Evolutionary conservation across 2,797 vertebrate species (phyloP).

Genomic region (Molossus molossus): DNA sequence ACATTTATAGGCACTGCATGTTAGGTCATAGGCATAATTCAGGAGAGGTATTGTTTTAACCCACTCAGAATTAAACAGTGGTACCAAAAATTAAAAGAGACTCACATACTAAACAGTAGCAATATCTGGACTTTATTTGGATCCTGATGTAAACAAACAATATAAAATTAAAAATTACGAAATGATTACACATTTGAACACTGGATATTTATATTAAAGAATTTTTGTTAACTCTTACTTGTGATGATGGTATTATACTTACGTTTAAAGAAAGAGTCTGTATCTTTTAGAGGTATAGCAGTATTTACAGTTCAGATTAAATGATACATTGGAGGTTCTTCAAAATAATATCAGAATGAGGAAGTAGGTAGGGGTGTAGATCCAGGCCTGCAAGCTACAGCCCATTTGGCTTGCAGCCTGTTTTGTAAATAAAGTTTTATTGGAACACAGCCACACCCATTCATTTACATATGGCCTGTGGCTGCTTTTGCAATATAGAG

Average conservation of each 20-base stretch:
- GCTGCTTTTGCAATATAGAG: conserved; percentile 27
- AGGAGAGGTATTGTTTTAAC: background rate
- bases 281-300: conserved; percentile 3
- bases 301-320: conserved; percentile 28
- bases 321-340: background rate
- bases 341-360: background rate
- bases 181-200: background rate
- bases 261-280: conserved; percentile 16
- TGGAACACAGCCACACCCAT: background rate
- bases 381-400: background rate
- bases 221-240: background rate
- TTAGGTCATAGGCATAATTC: background rate
- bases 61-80: background rate
- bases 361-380: background rate
- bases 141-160: background rate
- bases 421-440: conserved; percentile 67
- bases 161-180: conserved; percentile 17
- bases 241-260: background rate
- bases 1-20: background rate
- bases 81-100: conserved; percentile 30
- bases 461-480: background rate
- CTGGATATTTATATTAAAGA: conserved; percentile 15
- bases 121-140: conserved; percentile 16
- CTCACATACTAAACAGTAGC: background rate
- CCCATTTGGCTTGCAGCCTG: background rate